Percentiles rank a stretch among this genome's conserved stretches.
phyloP scores from a whole-genome alignment of 2,888 invertebrate genomes.

The Apoda limacodes region DNA sequence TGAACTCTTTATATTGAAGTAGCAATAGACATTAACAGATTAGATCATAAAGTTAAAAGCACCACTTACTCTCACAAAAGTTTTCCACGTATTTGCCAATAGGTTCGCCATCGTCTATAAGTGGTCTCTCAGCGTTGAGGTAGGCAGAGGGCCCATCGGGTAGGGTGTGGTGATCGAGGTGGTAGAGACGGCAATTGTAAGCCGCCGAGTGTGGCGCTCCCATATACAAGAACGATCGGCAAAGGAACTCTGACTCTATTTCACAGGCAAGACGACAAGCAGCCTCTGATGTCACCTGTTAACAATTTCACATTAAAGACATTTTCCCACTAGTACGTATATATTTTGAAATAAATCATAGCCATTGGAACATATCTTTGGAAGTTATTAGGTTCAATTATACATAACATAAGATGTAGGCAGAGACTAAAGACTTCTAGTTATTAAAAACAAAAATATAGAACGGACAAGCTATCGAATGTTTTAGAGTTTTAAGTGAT shows the following conservation, averaged over 20 bases:
- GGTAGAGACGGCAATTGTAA: conserved; percentile 93
- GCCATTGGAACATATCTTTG: no score
- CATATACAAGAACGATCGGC: conserved; percentile 85
- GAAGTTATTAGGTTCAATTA: no score
- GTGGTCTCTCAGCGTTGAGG: conserved; percentile 87
- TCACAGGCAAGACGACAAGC: conserved; percentile 93
- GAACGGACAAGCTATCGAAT: no score
- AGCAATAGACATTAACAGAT: neutral
- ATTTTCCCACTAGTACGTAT: no score
- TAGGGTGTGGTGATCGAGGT: conserved; percentile 90
- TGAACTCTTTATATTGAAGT: no score
- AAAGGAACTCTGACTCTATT: conserved; percentile 92
- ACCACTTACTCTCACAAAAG: conserved; percentile 85
- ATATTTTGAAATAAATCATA: no score
- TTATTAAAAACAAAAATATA: no score
- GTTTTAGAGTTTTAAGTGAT: no score
- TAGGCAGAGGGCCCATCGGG: conserved; percentile 95
- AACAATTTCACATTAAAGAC: no score
- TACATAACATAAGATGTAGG: no score
- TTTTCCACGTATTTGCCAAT: conserved; percentile 93
- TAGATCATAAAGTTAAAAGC: conserved; percentile 3
- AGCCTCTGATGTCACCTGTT: conserved; percentile 83
- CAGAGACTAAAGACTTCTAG: no score
- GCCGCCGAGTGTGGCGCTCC: conserved; percentile 83
- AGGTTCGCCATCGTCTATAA: conserved; percentile 91